Percentiles rank a stretch among this genome's conserved stretches.
phyloP scores from a whole-genome alignment of 2,113 vertebrate species.

The Leucopsar rothschildi region DNA sequence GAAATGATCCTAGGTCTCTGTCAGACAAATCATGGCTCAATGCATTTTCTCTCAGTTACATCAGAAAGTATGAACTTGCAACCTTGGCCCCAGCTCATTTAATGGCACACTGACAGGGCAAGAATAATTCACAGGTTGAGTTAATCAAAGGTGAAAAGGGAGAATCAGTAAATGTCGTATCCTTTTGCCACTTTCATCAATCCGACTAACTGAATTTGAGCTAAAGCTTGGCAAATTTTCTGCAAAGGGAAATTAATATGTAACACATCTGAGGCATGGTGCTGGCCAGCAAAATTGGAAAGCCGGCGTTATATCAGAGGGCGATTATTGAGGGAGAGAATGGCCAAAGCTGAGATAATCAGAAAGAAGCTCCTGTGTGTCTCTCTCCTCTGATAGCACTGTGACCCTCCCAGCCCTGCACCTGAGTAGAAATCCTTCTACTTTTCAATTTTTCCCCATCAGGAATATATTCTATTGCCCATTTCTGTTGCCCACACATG shows the following conservation, averaged over 20 bases:
- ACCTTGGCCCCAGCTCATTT: conserved; percentile 70
- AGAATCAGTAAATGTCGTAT: conserved; percentile 97
- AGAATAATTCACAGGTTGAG: conserved; percentile 84
- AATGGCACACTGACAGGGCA: conserved; percentile 88
- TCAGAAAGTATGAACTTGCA: conserved; percentile 69
- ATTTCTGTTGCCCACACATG: conserved; percentile 88
- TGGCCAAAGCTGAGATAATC: conserved; percentile 84
- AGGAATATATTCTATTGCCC: conserved; percentile 85
- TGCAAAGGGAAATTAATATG: conserved; percentile 96
- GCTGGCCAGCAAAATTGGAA: conserved; percentile 83
- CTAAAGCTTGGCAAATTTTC: conserved; percentile 87
- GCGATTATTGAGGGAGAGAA: conserved; percentile 85
- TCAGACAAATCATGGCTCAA: conserved; percentile 64
- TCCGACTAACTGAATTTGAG: conserved; percentile 98
- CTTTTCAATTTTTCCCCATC: conserved; percentile 87
- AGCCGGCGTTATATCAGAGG: conserved; percentile 78
- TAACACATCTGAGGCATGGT: conserved; percentile 90
- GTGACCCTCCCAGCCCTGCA: conserved; percentile 61
- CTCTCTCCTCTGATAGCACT: conserved; percentile 76
- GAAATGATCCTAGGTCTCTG: conserved; percentile 68
- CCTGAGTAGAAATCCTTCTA: conserved; percentile 69
- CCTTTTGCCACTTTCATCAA: conserved; percentile 99
- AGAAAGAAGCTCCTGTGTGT: conserved; percentile 85
- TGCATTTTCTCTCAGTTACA: conserved; percentile 63
- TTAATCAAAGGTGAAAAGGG: conserved; percentile 99